Conservation (phyloP, 2,113 vertebrate species). For the Leiothrix lutea region DNA sequence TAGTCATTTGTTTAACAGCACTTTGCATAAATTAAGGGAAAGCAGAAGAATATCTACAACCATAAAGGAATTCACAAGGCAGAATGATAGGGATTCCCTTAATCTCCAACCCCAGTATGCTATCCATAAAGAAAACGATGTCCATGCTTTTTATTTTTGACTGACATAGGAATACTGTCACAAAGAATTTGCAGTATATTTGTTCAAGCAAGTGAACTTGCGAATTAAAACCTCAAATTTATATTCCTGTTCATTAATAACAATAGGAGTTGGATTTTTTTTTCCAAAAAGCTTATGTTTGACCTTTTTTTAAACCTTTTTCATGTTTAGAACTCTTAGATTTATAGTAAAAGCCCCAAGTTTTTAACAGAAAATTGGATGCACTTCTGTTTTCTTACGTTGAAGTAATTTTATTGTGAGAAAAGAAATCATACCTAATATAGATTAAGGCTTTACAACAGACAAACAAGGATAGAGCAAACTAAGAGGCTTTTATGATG, state of each 20-base stretch:
- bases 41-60: conserved; percentile 45
- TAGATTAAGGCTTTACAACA: background rate
- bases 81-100: conserved; percentile 4
- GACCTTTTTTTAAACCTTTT: background rate
- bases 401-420: background rate
- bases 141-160: background rate
- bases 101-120: background rate
- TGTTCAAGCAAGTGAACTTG: background rate
- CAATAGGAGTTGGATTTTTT: background rate
- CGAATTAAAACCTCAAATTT: background rate
- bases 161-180: background rate
- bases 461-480: background rate
- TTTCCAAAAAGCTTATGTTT: background rate
- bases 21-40: conserved; percentile 63
- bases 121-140: background rate
- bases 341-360: background rate
- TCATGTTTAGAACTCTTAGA: background rate
- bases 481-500: background rate
- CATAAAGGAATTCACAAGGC: conserved; percentile 15
- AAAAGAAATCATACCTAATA: background rate
- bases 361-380: background rate
- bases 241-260: background rate
- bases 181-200: background rate
- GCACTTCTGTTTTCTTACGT: background rate
- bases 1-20: conserved; percentile 69